Conservation (phyloP, 1,140 invertebrate genomes). For the Zaprionus camerounensis region DNA sequence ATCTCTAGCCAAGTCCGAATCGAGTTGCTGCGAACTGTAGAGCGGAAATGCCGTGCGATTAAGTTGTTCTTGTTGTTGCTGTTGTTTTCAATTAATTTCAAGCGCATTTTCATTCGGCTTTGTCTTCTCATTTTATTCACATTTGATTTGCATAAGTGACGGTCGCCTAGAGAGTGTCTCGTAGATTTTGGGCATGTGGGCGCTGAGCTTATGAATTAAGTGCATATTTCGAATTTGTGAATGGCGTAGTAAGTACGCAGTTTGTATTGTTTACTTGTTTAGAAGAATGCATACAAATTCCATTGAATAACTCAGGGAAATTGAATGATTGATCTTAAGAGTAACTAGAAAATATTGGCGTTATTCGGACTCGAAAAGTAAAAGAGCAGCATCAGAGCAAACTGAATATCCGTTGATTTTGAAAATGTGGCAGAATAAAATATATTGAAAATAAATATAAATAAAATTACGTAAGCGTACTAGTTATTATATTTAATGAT, state of each 20-base stretch:
- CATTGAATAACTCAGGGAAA: not conserved
- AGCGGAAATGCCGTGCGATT: constrained; percentile 75
- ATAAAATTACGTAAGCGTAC: no score
- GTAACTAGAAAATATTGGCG: no score
- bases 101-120: constrained; percentile 45
- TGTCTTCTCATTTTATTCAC: constrained; percentile 43
- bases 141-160: constrained; percentile 69
- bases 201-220: constrained; percentile 48
- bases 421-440: no score
- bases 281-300: not conserved
- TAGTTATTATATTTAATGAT: no score
- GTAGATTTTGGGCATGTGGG: constrained; percentile 31
- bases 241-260: constrained; percentile 35
- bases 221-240: constrained; percentile 48
- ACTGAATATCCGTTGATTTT: no score
- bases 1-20: constrained; percentile 54
- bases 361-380: no score
- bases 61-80: constrained; percentile 69
- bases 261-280: not conserved
- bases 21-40: constrained; percentile 23
- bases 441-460: no score
- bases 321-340: not conserved
- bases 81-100: constrained; percentile 59
- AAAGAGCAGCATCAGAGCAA: no score
- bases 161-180: constrained; percentile 48